Conservation (phyloP, 2,888 invertebrate species). For the Drosophila picticornis region DNA sequence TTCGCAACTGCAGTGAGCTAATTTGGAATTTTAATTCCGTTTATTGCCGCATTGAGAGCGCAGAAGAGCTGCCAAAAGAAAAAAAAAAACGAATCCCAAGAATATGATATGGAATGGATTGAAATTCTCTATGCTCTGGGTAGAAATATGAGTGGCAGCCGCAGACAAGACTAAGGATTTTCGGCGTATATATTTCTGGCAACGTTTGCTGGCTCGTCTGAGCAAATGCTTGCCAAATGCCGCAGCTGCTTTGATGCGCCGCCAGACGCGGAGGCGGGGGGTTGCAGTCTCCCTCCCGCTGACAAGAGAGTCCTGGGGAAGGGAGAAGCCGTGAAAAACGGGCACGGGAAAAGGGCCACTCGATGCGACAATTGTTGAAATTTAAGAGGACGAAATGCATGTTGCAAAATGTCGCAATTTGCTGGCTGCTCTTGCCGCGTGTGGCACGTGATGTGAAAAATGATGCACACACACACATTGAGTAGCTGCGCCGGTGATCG, state of each 20-base stretch:
- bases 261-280: slow-evolving; percentile 20
- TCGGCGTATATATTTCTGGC: slow-evolving; percentile 39
- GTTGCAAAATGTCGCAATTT: slow-evolving; percentile 78
- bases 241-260: slow-evolving; percentile 71
- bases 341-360: slow-evolving; percentile 20
- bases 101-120: slow-evolving; percentile 26
- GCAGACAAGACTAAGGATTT: slow-evolving; percentile 58
- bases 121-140: slow-evolving; percentile 9
- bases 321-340: background rate
- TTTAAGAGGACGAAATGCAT: slow-evolving; percentile 76
- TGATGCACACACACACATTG: slow-evolving; percentile 49
- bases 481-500: slow-evolving; percentile 58
- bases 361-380: slow-evolving; percentile 71
- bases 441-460: slow-evolving; percentile 81
- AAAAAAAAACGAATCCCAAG: slow-evolving; percentile 10
- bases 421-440: slow-evolving; percentile 63
- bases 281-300: slow-evolving; percentile 30
- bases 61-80: slow-evolving; percentile 59
- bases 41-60: slow-evolving; percentile 75
- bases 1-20: slow-evolving; percentile 68
- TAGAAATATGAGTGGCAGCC: slow-evolving; percentile 52
- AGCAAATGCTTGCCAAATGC: slow-evolving; percentile 52
- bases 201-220: slow-evolving; percentile 26
- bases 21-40: slow-evolving; percentile 74
- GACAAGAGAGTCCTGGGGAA: background rate